phyloP scores from a whole-genome alignment of 2,888 invertebrate species.

The Trachelus stipa region DNA sequence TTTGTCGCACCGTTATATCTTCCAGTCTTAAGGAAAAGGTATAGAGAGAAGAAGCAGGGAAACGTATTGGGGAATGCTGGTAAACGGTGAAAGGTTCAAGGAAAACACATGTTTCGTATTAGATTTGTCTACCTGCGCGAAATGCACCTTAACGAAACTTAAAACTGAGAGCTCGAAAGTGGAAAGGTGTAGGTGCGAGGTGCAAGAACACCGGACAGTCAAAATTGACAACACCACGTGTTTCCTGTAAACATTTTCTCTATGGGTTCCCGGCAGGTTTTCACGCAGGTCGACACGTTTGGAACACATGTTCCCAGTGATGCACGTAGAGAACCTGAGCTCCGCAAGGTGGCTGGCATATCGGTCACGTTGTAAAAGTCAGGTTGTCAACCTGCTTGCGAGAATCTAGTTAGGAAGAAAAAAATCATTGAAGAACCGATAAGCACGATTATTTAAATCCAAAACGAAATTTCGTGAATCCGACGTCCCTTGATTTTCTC shows the following conservation, averaged over 20 bases:
- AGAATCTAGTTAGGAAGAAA: not conserved
- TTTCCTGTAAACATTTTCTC: not conserved
- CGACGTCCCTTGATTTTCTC: not conserved
- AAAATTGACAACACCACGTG: not conserved
- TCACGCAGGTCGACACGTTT: not conserved
- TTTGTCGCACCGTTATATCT: conserved; percentile 32
- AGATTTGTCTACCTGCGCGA: conserved; percentile 50
- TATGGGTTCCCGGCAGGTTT: not conserved
- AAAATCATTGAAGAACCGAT: not conserved
- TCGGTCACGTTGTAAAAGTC: conserved; percentile 34
- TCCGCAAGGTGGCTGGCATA: conserved; percentile 28
- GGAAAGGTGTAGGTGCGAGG: not conserved
- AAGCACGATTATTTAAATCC: not conserved
- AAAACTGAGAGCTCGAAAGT: not conserved
- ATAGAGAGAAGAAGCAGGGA: not conserved
- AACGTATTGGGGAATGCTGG: not conserved
- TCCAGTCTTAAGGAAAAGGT: not conserved
- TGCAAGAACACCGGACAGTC: not conserved
- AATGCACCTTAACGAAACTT: conserved; percentile 2
- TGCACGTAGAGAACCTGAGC: conserved; percentile 28
- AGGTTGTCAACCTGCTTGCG: conserved; percentile 29
- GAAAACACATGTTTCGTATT: conserved; percentile 55
- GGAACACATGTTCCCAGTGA: conserved; percentile 28
- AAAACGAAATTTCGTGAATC: not conserved
- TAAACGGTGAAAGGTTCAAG: not conserved